Evolutionary conservation across 2,797 vertebrate genomes (phyloP).

Genomic region (Ptychadena robeensis): DNA sequence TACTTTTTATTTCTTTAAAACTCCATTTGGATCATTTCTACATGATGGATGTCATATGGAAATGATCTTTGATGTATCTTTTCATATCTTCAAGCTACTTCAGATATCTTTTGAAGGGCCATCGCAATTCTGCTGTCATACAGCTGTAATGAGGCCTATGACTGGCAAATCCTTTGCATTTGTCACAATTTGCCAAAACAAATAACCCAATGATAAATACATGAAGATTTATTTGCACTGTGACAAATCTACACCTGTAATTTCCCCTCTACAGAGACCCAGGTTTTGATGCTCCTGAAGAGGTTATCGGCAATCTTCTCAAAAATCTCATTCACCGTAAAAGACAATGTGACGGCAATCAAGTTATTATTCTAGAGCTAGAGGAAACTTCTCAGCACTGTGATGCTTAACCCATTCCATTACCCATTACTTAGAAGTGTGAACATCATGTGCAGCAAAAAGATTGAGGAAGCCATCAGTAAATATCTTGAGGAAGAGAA

Average conservation of each 20-base stretch:
- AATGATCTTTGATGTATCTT: neutral
- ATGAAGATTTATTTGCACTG: slow-evolving; percentile 18
- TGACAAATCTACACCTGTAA: slow-evolving; percentile 33
- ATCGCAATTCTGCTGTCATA: neutral
- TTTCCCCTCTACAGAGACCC: neutral
- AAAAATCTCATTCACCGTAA: neutral
- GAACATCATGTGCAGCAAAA: neutral
- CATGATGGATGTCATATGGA: neutral
- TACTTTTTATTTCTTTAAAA: neutral
- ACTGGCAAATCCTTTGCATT: slow-evolving; percentile 19
- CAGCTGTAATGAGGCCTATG: neutral
- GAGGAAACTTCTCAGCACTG: neutral
- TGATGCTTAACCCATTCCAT: slow-evolving; percentile 15
- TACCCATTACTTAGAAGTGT: neutral
- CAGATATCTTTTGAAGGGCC: neutral
- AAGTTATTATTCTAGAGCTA: slow-evolving; percentile 12
- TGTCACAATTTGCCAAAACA: slow-evolving; percentile 1
- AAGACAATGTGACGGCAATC: slow-evolving; percentile 28
- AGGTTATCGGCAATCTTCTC: slow-evolving; percentile 8
- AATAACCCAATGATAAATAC: neutral
- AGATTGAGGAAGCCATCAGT: slow-evolving; percentile 16
- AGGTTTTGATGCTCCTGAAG: neutral
- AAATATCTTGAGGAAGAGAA: slow-evolving; percentile 34
- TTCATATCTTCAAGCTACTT: neutral
- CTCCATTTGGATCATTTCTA: neutral